These are phyloP conservation scores for Byasa hedistus DNA, from an alignment of 2,888 invertebrate genomes.

Conservation along the genomic window DNA sequence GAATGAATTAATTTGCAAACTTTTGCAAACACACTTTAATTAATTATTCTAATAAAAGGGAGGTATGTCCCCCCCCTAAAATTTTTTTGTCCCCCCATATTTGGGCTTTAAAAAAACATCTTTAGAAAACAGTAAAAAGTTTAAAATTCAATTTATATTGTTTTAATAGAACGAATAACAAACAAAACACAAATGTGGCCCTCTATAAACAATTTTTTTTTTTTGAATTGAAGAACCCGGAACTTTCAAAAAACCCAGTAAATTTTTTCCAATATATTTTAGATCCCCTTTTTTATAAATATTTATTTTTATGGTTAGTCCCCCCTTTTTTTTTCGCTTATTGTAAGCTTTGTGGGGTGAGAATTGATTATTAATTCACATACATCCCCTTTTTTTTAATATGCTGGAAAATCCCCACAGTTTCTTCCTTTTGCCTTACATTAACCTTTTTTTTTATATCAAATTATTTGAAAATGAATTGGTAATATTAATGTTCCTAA, in stretches of 20 bases:
- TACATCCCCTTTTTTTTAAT: not conserved
- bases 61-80: not conserved
- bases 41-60: not conserved
- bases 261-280: too few species aligned
- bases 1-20: slow-evolving; percentile 23
- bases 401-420: slow-evolving; percentile 49
- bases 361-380: not conserved
- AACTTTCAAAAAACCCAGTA: too few species aligned
- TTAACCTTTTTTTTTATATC: slow-evolving; percentile 46
- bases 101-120: not conserved
- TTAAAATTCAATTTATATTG: too few species aligned
- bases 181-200: too few species aligned
- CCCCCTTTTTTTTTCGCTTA: too few species aligned
- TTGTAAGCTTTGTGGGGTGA: not conserved
- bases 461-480: slow-evolving; percentile 84
- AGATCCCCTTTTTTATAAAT: too few species aligned
- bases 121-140: too few species aligned
- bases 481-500: slow-evolving; percentile 90
- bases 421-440: slow-evolving; percentile 53
- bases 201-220: too few species aligned
- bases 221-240: too few species aligned
- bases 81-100: too few species aligned
- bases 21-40: not conserved
- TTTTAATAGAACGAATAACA: too few species aligned
- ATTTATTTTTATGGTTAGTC: too few species aligned